A percentile compares a stretch with the other conserved stretches of the same genome.
Evolutionary conservation across 2,888 invertebrate species (phyloP).

Genomic region (Dolichomitus sp.): DNA sequence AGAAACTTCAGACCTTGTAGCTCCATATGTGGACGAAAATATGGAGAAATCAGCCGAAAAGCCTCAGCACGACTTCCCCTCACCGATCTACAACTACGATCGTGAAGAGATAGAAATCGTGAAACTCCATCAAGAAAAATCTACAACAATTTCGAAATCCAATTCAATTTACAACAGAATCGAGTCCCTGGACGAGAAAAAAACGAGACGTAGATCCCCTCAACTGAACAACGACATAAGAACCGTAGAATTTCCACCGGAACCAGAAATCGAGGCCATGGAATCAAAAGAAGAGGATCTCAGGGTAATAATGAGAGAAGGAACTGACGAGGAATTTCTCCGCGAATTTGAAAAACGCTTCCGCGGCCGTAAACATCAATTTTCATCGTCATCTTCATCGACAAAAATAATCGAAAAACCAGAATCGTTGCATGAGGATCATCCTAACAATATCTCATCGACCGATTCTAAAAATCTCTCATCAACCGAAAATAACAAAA

Average conservation of each 20-base stretch:
- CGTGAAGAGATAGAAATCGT: slow-evolving; percentile 86
- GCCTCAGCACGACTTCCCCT: slow-evolving; percentile 85
- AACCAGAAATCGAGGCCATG: slow-evolving; percentile 50
- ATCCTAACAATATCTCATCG: slow-evolving; percentile 51
- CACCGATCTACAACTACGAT: slow-evolving; percentile 84
- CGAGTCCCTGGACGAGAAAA: slow-evolving; percentile 51
- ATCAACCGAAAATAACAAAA: slow-evolving; percentile 38
- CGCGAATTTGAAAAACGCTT: slow-evolving; percentile 78
- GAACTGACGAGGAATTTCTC: slow-evolving; percentile 79
- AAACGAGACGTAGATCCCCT: slow-evolving; percentile 58
- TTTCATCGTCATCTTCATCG: slow-evolving; percentile 35
- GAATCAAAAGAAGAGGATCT: slow-evolving; percentile 74
- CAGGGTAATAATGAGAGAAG: slow-evolving; percentile 75
- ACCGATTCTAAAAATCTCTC: slow-evolving; percentile 40
- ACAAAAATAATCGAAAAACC: slow-evolving; percentile 24
- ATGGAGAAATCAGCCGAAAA: slow-evolving; percentile 75
- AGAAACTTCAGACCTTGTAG: not conserved
- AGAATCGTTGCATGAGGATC: slow-evolving; percentile 58
- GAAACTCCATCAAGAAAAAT: slow-evolving; percentile 82
- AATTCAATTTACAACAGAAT: slow-evolving; percentile 74
- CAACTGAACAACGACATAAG: slow-evolving; percentile 67
- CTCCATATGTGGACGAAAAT: not conserved
- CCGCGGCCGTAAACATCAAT: slow-evolving; percentile 56
- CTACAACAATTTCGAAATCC: slow-evolving; percentile 77
- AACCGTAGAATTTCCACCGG: slow-evolving; percentile 48